A percentile compares a stretch with the other conserved stretches of the same genome.
These are phyloP conservation scores for Nephrocerus scutellatus DNA, from an alignment of 2,888 invertebrate genomes.

Conservation along the genomic window DNA sequence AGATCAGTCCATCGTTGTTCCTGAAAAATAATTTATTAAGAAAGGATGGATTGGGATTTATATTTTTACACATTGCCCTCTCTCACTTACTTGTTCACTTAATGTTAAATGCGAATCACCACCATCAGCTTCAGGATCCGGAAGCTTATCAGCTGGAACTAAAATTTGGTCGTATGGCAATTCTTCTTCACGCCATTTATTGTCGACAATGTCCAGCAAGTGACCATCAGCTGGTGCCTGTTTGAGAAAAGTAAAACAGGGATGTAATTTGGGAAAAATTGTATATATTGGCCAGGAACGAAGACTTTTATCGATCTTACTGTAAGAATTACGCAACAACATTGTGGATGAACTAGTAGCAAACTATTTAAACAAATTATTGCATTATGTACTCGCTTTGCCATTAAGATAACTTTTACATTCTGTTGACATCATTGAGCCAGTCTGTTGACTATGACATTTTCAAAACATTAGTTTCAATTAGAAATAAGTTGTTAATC, in stretches of 20 bases:
- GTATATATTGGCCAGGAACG: too few relatives aligned
- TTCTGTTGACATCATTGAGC: too few relatives aligned
- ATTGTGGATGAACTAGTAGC: too few relatives aligned
- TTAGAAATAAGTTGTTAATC: too few relatives aligned
- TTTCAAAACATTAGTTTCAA: too few relatives aligned
- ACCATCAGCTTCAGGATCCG: slow-evolving; percentile 88
- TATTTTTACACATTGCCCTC: neutral
- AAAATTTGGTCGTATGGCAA: slow-evolving; percentile 76
- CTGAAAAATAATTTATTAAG: slow-evolving; percentile 31
- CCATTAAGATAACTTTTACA: too few relatives aligned
- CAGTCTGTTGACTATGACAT: too few relatives aligned
- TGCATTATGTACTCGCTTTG: too few relatives aligned
- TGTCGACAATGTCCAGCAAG: slow-evolving; percentile 55
- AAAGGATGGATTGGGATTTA: neutral
- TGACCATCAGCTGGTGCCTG: slow-evolving; percentile 45
- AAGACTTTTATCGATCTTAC: too few relatives aligned
- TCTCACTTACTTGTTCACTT: slow-evolving; percentile 72
- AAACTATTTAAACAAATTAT: too few relatives aligned
- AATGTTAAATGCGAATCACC: slow-evolving; percentile 85
- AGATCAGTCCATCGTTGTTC: slow-evolving; percentile 62
- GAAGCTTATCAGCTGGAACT: slow-evolving; percentile 80
- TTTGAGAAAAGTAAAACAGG: slow-evolving; percentile 1
- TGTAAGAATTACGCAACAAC: too few relatives aligned
- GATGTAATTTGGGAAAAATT: neutral
- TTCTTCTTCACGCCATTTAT: slow-evolving; percentile 79